Percentiles rank a stretch among this genome's conserved stretches.
Conservation (phyloP, 1,140 invertebrate genomes). For the Drosophila jambulina region DNA sequence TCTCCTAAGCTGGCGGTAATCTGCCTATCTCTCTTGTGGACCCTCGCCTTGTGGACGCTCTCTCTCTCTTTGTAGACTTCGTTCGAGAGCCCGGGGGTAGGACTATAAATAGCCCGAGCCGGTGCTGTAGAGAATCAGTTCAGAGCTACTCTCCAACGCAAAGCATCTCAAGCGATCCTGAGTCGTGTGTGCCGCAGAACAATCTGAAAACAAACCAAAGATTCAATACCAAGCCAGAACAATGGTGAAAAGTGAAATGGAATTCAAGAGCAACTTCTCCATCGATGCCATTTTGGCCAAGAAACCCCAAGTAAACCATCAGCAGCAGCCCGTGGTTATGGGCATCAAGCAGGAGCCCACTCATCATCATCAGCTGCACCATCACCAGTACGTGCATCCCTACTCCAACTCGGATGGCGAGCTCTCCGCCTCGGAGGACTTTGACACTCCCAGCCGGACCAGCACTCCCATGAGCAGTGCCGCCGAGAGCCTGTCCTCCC, state of each 20-base stretch:
- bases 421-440: constrained; percentile 75
- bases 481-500: constrained; percentile 67
- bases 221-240: neutral
- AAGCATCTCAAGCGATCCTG: constrained; percentile 33
- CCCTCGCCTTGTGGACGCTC: neutral
- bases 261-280: constrained; percentile 88
- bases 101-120: constrained; percentile 68
- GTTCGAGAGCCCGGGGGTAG: constrained; percentile 32
- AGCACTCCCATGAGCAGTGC: constrained; percentile 83
- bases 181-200: constrained; percentile 48
- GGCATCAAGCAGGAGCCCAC: constrained; percentile 60
- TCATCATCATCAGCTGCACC: constrained; percentile 33
- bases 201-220: constrained; percentile 26
- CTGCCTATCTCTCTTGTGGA: constrained; percentile 22
- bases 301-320: constrained; percentile 51
- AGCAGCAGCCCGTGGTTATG: constrained; percentile 22
- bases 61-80: constrained; percentile 39
- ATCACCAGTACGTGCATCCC: constrained; percentile 58
- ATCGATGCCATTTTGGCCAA: constrained; percentile 89
- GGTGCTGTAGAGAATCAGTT: constrained; percentile 66
- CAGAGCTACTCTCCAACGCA: constrained; percentile 57
- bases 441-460: constrained; percentile 76
- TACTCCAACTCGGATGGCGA: constrained; percentile 83
- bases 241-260: constrained; percentile 84
- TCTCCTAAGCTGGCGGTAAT: neutral